phyloP scores from a whole-genome alignment of 2,113 vertebrate species.

The Eulacestoma nigropectus region DNA sequence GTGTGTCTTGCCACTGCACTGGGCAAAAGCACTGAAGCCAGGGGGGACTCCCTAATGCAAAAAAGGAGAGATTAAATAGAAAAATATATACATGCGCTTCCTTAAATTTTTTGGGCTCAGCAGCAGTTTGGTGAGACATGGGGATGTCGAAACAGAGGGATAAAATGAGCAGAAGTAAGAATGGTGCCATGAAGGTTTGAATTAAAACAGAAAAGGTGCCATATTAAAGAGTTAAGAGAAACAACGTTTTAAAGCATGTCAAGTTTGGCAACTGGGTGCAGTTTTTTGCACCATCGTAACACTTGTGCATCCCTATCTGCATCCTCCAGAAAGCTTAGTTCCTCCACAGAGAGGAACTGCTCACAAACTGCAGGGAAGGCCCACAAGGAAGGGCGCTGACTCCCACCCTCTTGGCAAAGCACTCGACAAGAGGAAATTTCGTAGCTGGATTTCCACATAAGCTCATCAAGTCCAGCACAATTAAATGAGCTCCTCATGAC shows the following conservation, averaged over 20 bases:
- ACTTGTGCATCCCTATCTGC: not conserved
- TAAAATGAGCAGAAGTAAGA: not conserved
- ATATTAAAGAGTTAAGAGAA: not conserved
- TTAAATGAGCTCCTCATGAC: not conserved
- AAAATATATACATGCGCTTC: not conserved
- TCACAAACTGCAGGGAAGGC: not conserved
- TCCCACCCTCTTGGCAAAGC: not conserved
- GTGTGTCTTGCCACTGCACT: not conserved
- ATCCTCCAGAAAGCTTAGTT: not conserved
- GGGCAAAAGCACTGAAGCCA: not conserved
- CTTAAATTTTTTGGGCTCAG: not conserved
- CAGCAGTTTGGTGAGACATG: not conserved
- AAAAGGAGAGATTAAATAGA: not conserved
- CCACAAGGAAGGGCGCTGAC: not conserved
- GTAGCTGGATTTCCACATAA: not conserved
- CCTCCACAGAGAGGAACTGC: not conserved
- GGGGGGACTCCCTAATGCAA: not conserved
- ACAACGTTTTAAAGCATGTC: accelerated
- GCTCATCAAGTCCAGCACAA: not conserved
- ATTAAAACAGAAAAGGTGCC: not conserved
- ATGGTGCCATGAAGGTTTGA: not conserved
- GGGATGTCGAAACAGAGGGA: accelerated
- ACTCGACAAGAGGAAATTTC: not conserved
- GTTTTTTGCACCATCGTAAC: not conserved
- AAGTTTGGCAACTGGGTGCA: not conserved